A percentile compares a stretch with the other conserved stretches of the same genome.
phyloP scores from a whole-genome alignment of 2,797 vertebrate genomes.

The Sitta carolinensis region DNA sequence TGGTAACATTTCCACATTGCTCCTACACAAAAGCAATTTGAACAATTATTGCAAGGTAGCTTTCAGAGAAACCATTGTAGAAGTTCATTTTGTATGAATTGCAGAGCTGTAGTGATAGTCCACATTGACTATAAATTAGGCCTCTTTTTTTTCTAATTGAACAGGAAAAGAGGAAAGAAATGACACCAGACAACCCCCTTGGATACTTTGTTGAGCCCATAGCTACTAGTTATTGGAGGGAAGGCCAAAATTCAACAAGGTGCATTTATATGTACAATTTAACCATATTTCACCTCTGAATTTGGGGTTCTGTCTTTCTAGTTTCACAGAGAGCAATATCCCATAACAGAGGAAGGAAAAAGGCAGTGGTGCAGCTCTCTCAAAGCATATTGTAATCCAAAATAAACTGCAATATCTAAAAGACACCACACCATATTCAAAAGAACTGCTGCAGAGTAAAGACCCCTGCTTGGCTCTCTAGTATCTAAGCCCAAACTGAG shows the following conservation, averaged over 20 bases:
- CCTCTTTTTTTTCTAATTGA: background rate
- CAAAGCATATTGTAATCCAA: background rate
- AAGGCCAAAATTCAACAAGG: background rate
- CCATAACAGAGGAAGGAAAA: background rate
- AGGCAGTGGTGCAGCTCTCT: background rate
- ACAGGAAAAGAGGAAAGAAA: background rate
- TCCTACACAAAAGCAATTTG: background rate
- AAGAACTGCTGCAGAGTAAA: background rate
- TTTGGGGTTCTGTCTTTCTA: background rate
- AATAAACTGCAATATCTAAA: background rate
- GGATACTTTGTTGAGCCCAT: background rate
- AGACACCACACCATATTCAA: background rate
- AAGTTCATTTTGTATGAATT: slow-evolving; percentile 21
- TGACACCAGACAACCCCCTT: background rate
- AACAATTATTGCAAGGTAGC: background rate
- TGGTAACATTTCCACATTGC: background rate
- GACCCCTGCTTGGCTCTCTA: background rate
- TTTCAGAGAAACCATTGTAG: background rate
- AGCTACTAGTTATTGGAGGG: background rate
- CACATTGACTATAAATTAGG: background rate
- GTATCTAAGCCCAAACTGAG: background rate
- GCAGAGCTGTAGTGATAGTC: background rate
- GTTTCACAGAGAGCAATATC: background rate
- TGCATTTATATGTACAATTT: background rate
- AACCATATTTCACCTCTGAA: background rate